Conservation (phyloP, 1,140 invertebrate genomes). For the Plodia interpunctella region DNA sequence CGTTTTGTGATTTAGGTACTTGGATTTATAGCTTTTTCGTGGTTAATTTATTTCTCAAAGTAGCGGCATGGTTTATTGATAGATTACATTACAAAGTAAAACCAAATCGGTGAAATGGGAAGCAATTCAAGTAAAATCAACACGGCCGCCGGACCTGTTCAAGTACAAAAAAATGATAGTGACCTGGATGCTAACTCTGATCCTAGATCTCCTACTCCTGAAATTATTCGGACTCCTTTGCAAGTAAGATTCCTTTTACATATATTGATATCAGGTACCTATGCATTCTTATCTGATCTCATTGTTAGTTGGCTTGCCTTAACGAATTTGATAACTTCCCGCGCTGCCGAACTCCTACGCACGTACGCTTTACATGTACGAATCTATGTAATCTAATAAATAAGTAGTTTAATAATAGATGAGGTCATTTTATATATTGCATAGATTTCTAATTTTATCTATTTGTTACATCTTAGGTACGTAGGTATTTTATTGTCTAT, state of each 20-base stretch:
- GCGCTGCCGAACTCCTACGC: no score
- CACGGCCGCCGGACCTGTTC: conserved; percentile 40
- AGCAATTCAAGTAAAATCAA: conserved; percentile 58
- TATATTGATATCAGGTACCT: conserved; percentile 3
- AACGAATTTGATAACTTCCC: no score
- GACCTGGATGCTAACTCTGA: conserved; percentile 50
- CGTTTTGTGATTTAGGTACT: conserved; percentile 28
- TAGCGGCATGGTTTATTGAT: neutral
- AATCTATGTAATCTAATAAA: no score
- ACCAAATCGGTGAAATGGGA: conserved; percentile 46
- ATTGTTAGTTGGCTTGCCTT: no score
- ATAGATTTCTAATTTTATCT: no score
- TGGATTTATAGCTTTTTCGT: conserved; percentile 17
- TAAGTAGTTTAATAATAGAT: no score
- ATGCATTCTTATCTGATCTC: no score
- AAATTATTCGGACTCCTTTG: conserved; percentile 64
- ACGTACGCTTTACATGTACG: no score
- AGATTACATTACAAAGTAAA: conserved; percentile 11
- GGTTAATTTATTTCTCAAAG: conserved; percentile 18
- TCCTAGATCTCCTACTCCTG: conserved; percentile 69
- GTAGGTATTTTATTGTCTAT: no score
- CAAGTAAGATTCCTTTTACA: conserved; percentile 41
- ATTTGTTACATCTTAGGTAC: no score
- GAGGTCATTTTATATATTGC: no score
- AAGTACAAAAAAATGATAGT: conserved; percentile 44